Percentiles rank a stretch among this genome's conserved stretches.
These are phyloP conservation scores for Macrophya alboannulata DNA, from an alignment of 2,888 invertebrate species.

Conservation along the genomic window DNA sequence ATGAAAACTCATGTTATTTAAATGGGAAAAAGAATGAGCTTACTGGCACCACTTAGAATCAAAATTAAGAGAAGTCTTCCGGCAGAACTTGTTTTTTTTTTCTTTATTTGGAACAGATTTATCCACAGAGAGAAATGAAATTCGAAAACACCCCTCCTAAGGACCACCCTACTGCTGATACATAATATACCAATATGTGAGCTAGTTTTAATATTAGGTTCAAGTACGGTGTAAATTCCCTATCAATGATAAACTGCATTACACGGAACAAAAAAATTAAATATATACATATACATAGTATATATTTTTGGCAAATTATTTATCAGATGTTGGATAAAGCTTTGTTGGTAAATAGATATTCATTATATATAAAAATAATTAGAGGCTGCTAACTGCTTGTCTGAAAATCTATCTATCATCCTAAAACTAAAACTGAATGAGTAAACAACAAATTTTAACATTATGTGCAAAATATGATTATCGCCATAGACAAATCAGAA, in stretches of 20 bases:
- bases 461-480: not conserved
- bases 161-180: too few species aligned
- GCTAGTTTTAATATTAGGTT: conserved; percentile 8
- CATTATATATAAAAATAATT: conserved; percentile 1
- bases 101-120: too few species aligned
- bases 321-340: conserved; percentile 36
- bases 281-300: not conserved
- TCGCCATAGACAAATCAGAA: not conserved
- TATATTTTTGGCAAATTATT: conserved; percentile 47
- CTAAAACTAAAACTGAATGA: not conserved
- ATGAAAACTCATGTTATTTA: too few species aligned
- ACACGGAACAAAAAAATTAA: not conserved
- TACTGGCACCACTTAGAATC: too few species aligned
- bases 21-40: too few species aligned
- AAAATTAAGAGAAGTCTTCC: too few species aligned
- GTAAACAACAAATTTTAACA: not conserved
- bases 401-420: not conserved
- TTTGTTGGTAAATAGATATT: conserved; percentile 7
- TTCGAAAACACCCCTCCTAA: too few species aligned
- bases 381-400: not conserved
- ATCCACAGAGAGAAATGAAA: too few species aligned
- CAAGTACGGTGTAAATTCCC: conserved; percentile 29
- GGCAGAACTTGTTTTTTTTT: too few species aligned
- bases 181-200: conserved; percentile 13
- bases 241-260: conserved; percentile 3